Conservation (phyloP, 1,140 invertebrate genomes). For the Physella acuta region DNA sequence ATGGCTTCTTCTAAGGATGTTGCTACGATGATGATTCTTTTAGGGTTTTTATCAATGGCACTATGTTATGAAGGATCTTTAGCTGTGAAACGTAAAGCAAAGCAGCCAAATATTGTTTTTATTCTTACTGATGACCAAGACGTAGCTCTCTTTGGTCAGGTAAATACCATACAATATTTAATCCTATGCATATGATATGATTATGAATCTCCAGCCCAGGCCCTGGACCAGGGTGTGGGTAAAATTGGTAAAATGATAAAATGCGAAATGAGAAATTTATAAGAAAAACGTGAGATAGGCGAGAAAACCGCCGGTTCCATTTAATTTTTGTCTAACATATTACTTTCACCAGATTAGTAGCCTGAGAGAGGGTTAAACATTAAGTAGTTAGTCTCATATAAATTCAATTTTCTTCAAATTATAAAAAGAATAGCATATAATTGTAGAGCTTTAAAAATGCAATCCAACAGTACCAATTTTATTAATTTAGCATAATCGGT, state of each 20-base stretch:
- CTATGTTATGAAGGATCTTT: neutral
- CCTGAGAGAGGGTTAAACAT: too few species aligned
- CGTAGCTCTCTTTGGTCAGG: neutral
- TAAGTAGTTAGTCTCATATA: too few species aligned
- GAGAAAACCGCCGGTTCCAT: too few species aligned
- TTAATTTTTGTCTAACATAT: neutral
- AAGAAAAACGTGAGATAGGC: too few species aligned
- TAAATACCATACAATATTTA: neutral
- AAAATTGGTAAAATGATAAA: neutral
- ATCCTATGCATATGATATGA: neutral
- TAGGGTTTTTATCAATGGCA: too few species aligned
- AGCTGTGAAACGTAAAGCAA: neutral
- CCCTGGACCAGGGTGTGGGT: neutral
- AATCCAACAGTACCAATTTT: too few species aligned
- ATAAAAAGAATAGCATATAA: too few species aligned
- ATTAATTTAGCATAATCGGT: too few species aligned
- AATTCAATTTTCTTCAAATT: too few species aligned
- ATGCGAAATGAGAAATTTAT: neutral
- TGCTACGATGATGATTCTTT: too few species aligned
- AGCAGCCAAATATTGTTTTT: slow-evolving; percentile 14
- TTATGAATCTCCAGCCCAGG: neutral
- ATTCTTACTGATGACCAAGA: slow-evolving; percentile 22
- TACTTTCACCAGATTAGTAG: neutral
- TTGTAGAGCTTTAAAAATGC: too few species aligned
- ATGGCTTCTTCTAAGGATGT: too few species aligned